Evolutionary conservation across 2,797 vertebrate genomes (phyloP).

Genomic region (Schizopygopsis malacanthus): DNA sequence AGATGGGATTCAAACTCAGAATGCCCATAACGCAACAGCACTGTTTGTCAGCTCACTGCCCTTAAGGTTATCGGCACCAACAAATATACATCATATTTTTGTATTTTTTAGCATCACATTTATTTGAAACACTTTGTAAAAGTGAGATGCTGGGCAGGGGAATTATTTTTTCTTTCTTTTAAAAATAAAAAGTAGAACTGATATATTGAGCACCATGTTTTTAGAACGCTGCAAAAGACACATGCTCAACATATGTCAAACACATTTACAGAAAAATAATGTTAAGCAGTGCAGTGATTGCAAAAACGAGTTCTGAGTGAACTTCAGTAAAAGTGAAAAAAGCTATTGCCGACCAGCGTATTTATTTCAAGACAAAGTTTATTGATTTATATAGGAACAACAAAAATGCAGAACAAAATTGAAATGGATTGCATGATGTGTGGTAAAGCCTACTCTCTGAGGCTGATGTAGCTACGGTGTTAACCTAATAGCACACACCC

Average conservation of each 20-base stretch:
- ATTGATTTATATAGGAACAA: constrained; percentile 60
- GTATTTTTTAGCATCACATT: too few relatives aligned
- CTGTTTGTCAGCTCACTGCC: too few relatives aligned
- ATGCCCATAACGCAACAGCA: background rate
- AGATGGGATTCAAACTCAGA: background rate
- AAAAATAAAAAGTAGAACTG: too few relatives aligned
- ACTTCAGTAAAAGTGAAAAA: background rate
- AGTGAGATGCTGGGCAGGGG: too few relatives aligned
- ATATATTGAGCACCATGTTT: background rate
- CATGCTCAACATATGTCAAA: background rate
- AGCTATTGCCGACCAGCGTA: background rate
- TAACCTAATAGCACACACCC: constrained; percentile 43
- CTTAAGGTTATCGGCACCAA: too few relatives aligned
- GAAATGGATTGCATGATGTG: constrained; percentile 50
- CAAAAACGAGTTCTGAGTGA: background rate
- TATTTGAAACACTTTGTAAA: too few relatives aligned
- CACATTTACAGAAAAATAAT: background rate
- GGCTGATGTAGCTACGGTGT: constrained; percentile 57
- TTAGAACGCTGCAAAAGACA: background rate
- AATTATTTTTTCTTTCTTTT: too few relatives aligned
- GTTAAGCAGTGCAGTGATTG: background rate
- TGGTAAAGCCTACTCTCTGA: constrained; percentile 66
- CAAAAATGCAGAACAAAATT: constrained; percentile 47
- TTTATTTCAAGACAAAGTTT: constrained; percentile 43
- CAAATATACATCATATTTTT: too few relatives aligned